Evolutionary conservation across 2,113 vertebrate species (phyloP), one percentile per base, ranked within the genome.

Genomic region (Myodes glareolus): DNA sequence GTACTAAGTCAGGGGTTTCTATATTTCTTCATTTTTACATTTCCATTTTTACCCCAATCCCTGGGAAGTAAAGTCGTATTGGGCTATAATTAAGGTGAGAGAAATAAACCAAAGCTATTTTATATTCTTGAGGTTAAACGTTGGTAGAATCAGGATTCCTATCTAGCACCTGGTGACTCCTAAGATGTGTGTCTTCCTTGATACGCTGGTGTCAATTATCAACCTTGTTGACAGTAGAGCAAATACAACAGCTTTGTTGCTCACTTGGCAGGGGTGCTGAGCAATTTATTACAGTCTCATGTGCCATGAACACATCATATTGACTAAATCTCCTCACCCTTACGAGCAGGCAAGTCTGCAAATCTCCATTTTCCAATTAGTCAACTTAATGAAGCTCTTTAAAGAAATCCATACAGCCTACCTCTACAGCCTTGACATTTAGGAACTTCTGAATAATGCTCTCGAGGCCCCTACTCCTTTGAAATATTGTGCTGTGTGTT

Each of bases 371-470:
- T 97, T 97, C 95, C 84, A 97, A 96, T 86, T 97, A 96, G 72
- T 17, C 81, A 96, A 98, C 90, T 94, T 91, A 97, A 96, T 96
- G 91, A 97, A 93, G 94, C 29, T 86, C 92, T 97, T 97, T 94
- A 90, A 97, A 97, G 10, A 95, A 47, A 94, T 81, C 29, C 90
- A 82, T 96, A 91, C 95, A 97, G 14, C 36, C 10, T 42, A 65
- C 84, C 90, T 95, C 50, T 67, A n/a, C 75, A 86, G 95, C 94
- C 63, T 36, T 94, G 92, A 76, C 93, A 95, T 93, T 97, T 95
- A 98, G 50, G 21, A 93, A 75, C 81, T 47, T 76, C 92, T 67
- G 19, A 78, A 89, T 8, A 95, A 91, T 52, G 2, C 29, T 93
- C 85, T 97, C 96, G 27, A 39, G 77, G 45, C 0, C 75, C 73